Percentiles rank a stretch among this genome's conserved stretches.
Evolutionary conservation across 2,888 invertebrate species (phyloP).

Genomic region (Cremastinae sp.): DNA sequence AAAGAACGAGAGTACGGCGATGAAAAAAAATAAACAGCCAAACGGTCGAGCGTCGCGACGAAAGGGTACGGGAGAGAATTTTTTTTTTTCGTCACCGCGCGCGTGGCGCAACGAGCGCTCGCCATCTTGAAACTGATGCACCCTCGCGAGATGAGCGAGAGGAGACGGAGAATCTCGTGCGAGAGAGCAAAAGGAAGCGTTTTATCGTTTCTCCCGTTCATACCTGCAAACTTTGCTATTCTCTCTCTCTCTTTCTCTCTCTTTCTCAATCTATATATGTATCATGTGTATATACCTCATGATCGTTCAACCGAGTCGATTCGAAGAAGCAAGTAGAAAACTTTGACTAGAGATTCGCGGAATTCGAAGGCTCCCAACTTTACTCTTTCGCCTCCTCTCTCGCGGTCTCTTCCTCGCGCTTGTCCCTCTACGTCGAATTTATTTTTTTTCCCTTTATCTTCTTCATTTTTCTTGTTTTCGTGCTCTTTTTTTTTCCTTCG

Average conservation of each 20-base stretch:
- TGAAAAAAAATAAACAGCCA: slow-evolving; percentile 2
- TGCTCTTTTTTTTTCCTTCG: slow-evolving; percentile 14
- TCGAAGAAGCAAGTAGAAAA: slow-evolving; percentile 49
- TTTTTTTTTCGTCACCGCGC: too few species aligned
- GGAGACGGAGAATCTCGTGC: too few species aligned
- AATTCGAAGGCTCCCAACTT: slow-evolving; percentile 57
- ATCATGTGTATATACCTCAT: too few species aligned
- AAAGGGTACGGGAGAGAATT: slow-evolving; percentile 57
- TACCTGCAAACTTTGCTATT: background rate
- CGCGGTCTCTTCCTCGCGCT: slow-evolving; percentile 20
- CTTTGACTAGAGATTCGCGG: slow-evolving; percentile 43
- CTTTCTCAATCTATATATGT: too few species aligned
- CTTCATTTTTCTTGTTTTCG: slow-evolving; percentile 28
- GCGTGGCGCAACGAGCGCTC: too few species aligned
- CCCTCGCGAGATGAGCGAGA: too few species aligned
- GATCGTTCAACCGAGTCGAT: too few species aligned
- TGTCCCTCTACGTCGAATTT: slow-evolving; percentile 18
- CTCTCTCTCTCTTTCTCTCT: slow-evolving; percentile 21
- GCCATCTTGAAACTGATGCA: too few species aligned
- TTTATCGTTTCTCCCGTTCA: slow-evolving; percentile 31
- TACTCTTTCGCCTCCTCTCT: slow-evolving; percentile 28
- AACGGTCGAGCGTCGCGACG: slow-evolving; percentile 7
- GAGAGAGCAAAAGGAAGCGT: too few species aligned
- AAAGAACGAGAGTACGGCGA: slow-evolving; percentile 23
- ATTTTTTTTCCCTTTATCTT: slow-evolving; percentile 20